A percentile compares a stretch with the other conserved stretches of the same genome.
Evolutionary conservation across 2,888 invertebrate species (phyloP).

Genomic region (Chelonus formosanus): DNA sequence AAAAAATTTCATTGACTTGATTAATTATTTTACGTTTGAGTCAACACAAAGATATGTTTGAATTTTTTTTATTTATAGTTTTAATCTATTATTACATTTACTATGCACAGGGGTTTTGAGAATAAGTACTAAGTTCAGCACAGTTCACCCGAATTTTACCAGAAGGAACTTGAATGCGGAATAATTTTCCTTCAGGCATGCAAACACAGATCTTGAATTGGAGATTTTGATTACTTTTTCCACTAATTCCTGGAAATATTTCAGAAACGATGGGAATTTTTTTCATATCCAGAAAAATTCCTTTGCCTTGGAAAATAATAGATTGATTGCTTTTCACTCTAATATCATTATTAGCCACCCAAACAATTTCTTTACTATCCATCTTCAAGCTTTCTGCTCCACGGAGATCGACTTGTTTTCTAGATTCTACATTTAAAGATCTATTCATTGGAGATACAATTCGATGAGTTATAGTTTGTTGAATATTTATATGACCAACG

Average conservation of each 20-base stretch:
- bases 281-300: slow-evolving; percentile 76
- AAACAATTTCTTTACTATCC: slow-evolving; percentile 76
- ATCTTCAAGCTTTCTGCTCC: slow-evolving; percentile 83
- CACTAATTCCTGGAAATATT: slow-evolving; percentile 52
- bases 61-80: too few species aligned
- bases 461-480: slow-evolving; percentile 75
- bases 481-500: slow-evolving; percentile 72
- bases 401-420: slow-evolving; percentile 74
- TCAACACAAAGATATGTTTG: too few species aligned
- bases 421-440: slow-evolving; percentile 74
- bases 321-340: slow-evolving; percentile 81
- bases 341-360: slow-evolving; percentile 83
- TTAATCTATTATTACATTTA: too few species aligned
- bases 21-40: too few species aligned
- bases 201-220: slow-evolving; percentile 91
- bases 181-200: slow-evolving; percentile 87
- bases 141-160: slow-evolving; percentile 68
- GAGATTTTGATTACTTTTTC: slow-evolving; percentile 54
- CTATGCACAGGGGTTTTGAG: slow-evolving; percentile 73
- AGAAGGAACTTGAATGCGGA: slow-evolving; percentile 77
- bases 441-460: slow-evolving; percentile 78
- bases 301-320: slow-evolving; percentile 75
- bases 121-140: slow-evolving; percentile 71
- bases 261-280: slow-evolving; percentile 75
- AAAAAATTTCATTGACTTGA: too few species aligned